Conservation (phyloP, 2,888 invertebrate genomes). For the Atherix ibis region DNA sequence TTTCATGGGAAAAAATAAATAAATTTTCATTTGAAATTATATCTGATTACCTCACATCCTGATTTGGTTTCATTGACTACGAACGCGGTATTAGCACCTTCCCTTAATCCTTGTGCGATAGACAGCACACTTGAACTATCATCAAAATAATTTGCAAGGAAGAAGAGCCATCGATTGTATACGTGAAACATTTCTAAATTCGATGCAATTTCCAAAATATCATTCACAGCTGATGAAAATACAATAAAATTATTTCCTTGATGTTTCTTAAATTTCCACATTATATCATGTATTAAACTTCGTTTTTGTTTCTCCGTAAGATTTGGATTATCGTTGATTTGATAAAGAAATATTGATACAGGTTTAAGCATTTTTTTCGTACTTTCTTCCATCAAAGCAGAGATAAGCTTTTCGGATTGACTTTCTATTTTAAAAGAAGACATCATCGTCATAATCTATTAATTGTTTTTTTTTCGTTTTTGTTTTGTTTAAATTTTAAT, state of each 20-base stretch:
- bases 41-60: constrained; percentile 38
- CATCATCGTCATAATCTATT: too few species aligned
- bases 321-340: constrained; percentile 22
- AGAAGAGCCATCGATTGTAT: constrained; percentile 66
- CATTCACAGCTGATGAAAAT: constrained; percentile 29
- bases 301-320: constrained; percentile 22
- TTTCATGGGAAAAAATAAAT: background rate
- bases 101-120: constrained; percentile 42
- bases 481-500: too few species aligned
- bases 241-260: constrained; percentile 19
- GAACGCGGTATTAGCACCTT: constrained; percentile 71
- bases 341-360: constrained; percentile 24
- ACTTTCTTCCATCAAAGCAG: constrained; percentile 24
- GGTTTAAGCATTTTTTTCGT: constrained; percentile 23
- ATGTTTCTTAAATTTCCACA: background rate
- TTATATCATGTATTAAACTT: background rate
- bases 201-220: constrained; percentile 53
- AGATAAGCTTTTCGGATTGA: too few species aligned
- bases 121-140: constrained; percentile 36
- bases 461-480: too few species aligned
- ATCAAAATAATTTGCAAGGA: constrained; percentile 49
- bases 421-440: too few species aligned
- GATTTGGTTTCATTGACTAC: constrained; percentile 48
- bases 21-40: constrained; percentile 10
- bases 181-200: constrained; percentile 50